Conservation (phyloP, 1,140 invertebrate genomes). For the Samia ricini region DNA sequence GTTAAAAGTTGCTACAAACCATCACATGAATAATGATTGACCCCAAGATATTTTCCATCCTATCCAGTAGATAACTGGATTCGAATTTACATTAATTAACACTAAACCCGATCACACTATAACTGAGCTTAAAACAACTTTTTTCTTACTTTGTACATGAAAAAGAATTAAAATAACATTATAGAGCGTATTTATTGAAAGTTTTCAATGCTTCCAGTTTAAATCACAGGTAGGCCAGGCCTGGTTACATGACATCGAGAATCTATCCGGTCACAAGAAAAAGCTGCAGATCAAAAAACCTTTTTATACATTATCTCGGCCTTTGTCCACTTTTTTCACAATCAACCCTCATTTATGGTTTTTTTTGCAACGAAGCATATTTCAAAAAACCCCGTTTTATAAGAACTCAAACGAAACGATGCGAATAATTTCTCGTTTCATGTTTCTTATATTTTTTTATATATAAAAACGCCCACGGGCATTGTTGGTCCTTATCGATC, state of each 20-base stretch:
- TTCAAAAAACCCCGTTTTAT: conserved; percentile 59
- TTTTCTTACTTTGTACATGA: too few relatives aligned
- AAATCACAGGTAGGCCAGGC: conserved; percentile 10
- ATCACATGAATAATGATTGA: too few relatives aligned
- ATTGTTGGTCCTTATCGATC: conserved; percentile 64
- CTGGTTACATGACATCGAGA: conserved; percentile 20
- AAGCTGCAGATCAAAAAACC: conserved; percentile 58
- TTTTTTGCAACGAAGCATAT: conserved; percentile 74
- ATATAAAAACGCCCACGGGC: conserved; percentile 59
- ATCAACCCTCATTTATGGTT: conserved; percentile 66
- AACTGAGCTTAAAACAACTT: too few relatives aligned
- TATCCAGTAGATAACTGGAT: too few relatives aligned
- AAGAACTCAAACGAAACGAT: conserved; percentile 74
- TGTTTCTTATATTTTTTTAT: conserved; percentile 59
- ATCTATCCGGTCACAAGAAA: conserved; percentile 57
- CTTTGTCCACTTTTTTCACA: conserved; percentile 71
- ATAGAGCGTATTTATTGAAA: background rate
- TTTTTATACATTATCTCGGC: conserved; percentile 44
- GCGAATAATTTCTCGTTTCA: conserved; percentile 77
- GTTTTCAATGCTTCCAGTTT: background rate
- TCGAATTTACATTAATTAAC: too few relatives aligned
- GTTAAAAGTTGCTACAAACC: too few relatives aligned
- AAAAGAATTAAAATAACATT: too few relatives aligned
- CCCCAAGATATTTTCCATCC: too few relatives aligned
- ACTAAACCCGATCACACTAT: too few relatives aligned